Evolutionary conservation across 2,888 invertebrate genomes (phyloP), one percentile per base, ranked within the genome.

Genomic region (Pollenia amentaria): DNA sequence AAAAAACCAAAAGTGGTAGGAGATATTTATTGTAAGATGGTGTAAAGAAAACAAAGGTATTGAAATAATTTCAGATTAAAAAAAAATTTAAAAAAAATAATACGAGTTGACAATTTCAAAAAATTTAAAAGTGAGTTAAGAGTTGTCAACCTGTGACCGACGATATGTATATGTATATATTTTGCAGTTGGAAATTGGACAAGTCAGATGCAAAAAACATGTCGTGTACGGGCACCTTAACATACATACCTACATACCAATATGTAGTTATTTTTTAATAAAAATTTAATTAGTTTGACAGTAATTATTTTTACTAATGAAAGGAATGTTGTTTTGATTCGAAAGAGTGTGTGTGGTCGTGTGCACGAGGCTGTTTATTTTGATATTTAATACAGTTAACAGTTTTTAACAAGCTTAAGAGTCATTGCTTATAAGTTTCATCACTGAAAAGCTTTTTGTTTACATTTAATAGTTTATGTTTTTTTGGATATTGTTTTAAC

Each of bases 311-410:
- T 12, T 51, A 79, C 53, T 44, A 21, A 1, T 9, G 16, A 55
- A 51, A 29, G 67, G 81, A 82, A 75, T 82, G 57, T 51, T 16
- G 81, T 60, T 67, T 29, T 57, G 1, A 16, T 51, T 73, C 3
- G 53, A 75, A 40, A 44, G 60, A 11, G 51, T 70, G 21, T 21
- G 21, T 48, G n/a, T 48, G 8, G 12, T 9, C 14, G 40, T 46
- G 29, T 40, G 8, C 7, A 2, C 53, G 8, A 7, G 1, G 51
- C 2, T 38, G 38, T 16, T 9, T 65, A 53, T 42, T 53, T 21
- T 64, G 14, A 44, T 55, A 21, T 42, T 10, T 8, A 60, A 51
- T 42, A 46, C 16, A 53, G 10, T 29, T 29, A 18, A 42, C 18
- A 40, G 21, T 18, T 55, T 55, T 55, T 0, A 29, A 14, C 21